phyloP scores from a whole-genome alignment of 2,888 invertebrate species.

The Coenonympha glycerion region DNA sequence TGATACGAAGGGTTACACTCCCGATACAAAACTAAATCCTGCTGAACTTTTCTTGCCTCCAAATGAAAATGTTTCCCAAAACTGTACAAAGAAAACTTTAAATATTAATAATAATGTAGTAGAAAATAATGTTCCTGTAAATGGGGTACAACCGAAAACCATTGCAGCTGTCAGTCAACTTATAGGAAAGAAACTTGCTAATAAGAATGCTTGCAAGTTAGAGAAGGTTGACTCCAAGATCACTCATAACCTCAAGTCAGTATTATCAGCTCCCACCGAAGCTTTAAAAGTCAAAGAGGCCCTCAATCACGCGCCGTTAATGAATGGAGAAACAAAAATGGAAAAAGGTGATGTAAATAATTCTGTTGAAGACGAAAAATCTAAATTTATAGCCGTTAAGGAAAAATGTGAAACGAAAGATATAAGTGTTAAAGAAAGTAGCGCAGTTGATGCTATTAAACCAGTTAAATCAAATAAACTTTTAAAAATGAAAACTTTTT shows the following conservation, averaged over 20 bases:
- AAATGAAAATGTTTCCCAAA: constrained; percentile 53
- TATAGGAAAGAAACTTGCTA: constrained; percentile 57
- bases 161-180: constrained; percentile 62
- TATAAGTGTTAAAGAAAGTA: constrained; percentile 22
- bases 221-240: constrained; percentile 63
- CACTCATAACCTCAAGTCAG: constrained; percentile 57
- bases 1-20: constrained; percentile 52
- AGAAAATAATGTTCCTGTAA: constrained; percentile 48
- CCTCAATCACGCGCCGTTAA: constrained; percentile 11
- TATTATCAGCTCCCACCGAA: constrained; percentile 57
- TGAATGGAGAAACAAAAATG: constrained; percentile 30
- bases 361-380: constrained; percentile 15
- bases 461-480: constrained; percentile 16
- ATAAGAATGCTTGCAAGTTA: constrained; percentile 58
- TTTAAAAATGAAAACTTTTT: constrained; percentile 4
- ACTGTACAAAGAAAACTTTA: constrained; percentile 59
- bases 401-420: constrained; percentile 26
- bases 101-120: constrained; percentile 71
- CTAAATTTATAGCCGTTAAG: constrained; percentile 16
- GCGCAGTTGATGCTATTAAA: constrained; percentile 15
- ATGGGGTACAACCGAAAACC: constrained; percentile 54
- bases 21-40: constrained; percentile 61
- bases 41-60: constrained; percentile 65
- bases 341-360: constrained; percentile 22
- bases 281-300: constrained; percentile 46